A percentile compares a stretch with the other conserved stretches of the same genome.
Conservation (phyloP, 2,797 vertebrate species). For the Heliangelus exortis region DNA sequence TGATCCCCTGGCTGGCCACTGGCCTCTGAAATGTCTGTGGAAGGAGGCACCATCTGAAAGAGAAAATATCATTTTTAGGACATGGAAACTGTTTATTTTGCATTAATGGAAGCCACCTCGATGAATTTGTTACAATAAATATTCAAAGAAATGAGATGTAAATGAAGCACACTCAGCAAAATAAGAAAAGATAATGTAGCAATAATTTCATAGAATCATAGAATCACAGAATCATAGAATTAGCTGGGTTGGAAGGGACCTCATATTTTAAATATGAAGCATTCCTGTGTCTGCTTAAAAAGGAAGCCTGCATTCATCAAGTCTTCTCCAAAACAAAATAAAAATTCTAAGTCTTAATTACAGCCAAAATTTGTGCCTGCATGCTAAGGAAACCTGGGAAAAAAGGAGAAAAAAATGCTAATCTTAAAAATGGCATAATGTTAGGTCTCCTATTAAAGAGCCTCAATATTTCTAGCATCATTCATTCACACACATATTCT, state of each 20-base stretch:
- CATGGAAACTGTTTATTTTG: background rate
- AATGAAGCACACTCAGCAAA: background rate
- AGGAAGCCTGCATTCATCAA: background rate
- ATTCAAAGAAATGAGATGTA: background rate
- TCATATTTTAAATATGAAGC: background rate
- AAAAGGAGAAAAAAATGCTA: background rate
- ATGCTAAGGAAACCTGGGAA: background rate
- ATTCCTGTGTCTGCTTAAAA: background rate
- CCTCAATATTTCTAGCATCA: background rate
- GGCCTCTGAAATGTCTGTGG: background rate
- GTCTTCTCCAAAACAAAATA: background rate
- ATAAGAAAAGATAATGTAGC: background rate
- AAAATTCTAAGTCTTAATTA: background rate
- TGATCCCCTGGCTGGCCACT: background rate
- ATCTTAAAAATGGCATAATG: background rate
- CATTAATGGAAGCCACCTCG: background rate
- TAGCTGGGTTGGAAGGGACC: too few relatives aligned
- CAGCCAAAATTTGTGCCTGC: background rate
- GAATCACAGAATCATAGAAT: too few relatives aligned
- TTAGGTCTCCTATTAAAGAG: background rate
- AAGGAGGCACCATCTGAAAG: slow-evolving; percentile 61
- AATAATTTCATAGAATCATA: too few relatives aligned
- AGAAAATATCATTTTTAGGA: background rate
- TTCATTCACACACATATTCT: background rate
- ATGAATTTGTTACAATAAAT: background rate